Evolutionary conservation across 1,140 invertebrate species (phyloP), one percentile per base, ranked within the genome.

Genomic region (Drosophila orena): DNA sequence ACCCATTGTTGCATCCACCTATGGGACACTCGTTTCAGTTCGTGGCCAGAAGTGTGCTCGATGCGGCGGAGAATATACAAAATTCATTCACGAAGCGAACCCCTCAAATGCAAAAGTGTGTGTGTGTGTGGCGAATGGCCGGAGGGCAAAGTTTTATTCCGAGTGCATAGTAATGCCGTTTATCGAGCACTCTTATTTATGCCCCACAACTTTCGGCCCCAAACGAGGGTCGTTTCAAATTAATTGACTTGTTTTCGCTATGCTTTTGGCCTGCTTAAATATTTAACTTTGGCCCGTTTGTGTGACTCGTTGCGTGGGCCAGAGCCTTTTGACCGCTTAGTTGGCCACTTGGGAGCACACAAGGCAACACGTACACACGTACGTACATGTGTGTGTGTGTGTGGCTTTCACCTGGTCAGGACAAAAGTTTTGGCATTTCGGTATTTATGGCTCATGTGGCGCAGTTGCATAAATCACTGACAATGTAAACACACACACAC

Each of bases 391-490:
- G 24, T 27, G 24, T 27, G 5, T 27, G 24, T 27, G 17, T 24
- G 24, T 4, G 4, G 24, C 71, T 49, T 50, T 75, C 58, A 88
- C 81, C 83, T 86, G 83, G 52, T 11, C 55, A 59, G 40, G 38
- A 34, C n/a, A 59, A 79, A 88, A 89, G 69, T 89, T 89, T 84
- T 91, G 89, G 83, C 89, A 91, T 89, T 83, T 84, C 62, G 79
- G 64, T 91, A 91, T 91, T 91, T 91, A 91, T 91, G 89, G 89
- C 89, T 79, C 89, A 88, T 85, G 80, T 77, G 76, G 80, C 84
- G 83, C 79, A 85, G 69, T 91, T 91, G 84, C 89, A 91, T 91
- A 91, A 91, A 91, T 91, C 89, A 89, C 85, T 90, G 80, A 78
- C 81, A 89, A 89, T 85, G 85, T 81, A 89, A 89, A 81, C 85